Base-by-base conservation (phyloP, 1,140 invertebrate genomes). In the Tetramorium parvispinum region DNA sequence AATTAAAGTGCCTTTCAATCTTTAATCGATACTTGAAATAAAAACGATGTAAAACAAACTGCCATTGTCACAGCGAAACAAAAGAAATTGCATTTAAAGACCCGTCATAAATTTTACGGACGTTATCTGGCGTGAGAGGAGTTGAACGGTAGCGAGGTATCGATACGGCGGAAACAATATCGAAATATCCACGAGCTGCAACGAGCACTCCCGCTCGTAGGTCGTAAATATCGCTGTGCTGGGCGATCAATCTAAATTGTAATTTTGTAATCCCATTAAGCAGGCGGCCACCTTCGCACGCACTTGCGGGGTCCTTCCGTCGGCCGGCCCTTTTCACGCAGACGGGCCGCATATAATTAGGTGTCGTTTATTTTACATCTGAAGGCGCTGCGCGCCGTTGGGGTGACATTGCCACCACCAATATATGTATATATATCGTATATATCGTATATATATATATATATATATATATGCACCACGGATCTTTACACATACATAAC, bases 331-430 rank as follows among this genome's bases (percentile, higher is more conserved):
- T 83, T 91, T 89, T 89, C 89, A 87, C 86, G 85, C 86, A 89
- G 85, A 91, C 91, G 88, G 93, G 89, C 92, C 90, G 91, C 91
- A 91, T 93, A 93, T 95, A 95, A 95, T 95, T 95, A 95, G 94
- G 88, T 91, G 91, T 92, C 94, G 93, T 94, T 95, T 94, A 95
- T 94, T 94, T 94, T 94, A 94, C 93, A 94, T 83, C 91, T 92
- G 73, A 66, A 73, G 87, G 78, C 77, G 53, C 32, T 49, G 51
- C 63, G 85, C 77, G 77, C 63, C 68, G 85, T 88, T 87, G 86
- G 88, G 88, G 88, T 85, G 88, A 89, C 85, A 57, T 57, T 76
- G 85, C 68, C 61, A 75, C 76, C 53, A 59, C 43, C 7, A 18
- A 6, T n/a, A 27, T 70, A 68, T 49, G 37, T 86, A 79, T 66